Evolutionary conservation across 2,888 invertebrate genomes (phyloP).

Genomic region (Fabriciana adippe): DNA sequence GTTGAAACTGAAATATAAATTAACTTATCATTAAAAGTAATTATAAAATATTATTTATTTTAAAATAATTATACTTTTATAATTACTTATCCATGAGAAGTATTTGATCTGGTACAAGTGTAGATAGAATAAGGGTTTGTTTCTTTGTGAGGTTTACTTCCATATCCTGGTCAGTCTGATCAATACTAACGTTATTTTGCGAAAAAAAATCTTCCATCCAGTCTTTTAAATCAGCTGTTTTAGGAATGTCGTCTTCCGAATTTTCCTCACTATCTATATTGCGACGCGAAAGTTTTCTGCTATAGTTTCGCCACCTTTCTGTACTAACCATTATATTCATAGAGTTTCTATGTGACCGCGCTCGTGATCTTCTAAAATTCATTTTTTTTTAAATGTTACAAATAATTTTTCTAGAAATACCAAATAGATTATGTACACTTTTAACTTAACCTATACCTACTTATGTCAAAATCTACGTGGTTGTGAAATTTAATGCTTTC

Average conservation of each 20-base stretch:
- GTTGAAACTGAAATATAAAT: constrained; percentile 52
- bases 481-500: constrained; percentile 17
- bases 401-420: constrained; percentile 47
- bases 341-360: constrained; percentile 58
- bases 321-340: constrained; percentile 53
- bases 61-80: not conserved
- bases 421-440: constrained; percentile 14
- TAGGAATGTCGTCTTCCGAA: constrained; percentile 59
- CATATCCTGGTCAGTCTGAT: constrained; percentile 65
- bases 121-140: constrained; percentile 76
- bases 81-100: constrained; percentile 68
- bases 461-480: constrained; percentile 53
- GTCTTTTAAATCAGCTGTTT: constrained; percentile 56
- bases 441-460: constrained; percentile 47
- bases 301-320: constrained; percentile 63
- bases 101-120: constrained; percentile 81
- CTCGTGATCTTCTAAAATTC: constrained; percentile 66
- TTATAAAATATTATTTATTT: not conserved
- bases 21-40: not conserved
- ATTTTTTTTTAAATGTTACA: constrained; percentile 47
- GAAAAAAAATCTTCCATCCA: constrained; percentile 69
- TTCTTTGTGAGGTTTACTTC: constrained; percentile 72
- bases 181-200: constrained; percentile 55
- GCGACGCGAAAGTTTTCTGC: constrained; percentile 53
- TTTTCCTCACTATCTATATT: constrained; percentile 50